Percentiles rank a stretch among this genome's conserved stretches.
These are phyloP conservation scores for Onychomys torridus DNA, from an alignment of 2,797 vertebrate species.

Conservation along the genomic window DNA sequence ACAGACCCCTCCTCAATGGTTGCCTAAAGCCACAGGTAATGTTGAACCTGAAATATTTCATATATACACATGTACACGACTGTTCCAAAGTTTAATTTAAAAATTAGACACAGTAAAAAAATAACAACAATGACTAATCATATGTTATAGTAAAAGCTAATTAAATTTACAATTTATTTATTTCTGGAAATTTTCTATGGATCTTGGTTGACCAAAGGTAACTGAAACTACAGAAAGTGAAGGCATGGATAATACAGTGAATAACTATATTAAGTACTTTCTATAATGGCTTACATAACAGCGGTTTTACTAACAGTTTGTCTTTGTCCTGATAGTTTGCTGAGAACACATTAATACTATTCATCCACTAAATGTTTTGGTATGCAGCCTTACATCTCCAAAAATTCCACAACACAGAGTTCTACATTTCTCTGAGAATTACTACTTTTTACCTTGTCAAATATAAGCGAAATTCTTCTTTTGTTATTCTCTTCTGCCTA, in stretches of 20 bases:
- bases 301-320: neutral
- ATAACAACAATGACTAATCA: neutral
- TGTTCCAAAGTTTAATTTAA: neutral
- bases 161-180: neutral
- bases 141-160: neutral
- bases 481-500: neutral
- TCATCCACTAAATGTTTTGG: neutral
- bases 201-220: neutral
- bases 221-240: neutral
- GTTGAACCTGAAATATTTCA: neutral
- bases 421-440: neutral
- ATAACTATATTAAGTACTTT: neutral
- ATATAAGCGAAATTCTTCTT: neutral
- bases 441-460: neutral
- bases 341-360: neutral
- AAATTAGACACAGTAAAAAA: neutral
- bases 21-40: neutral
- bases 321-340: neutral
- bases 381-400: neutral
- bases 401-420: neutral
- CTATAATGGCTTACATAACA: neutral
- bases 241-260: neutral
- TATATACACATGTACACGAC: neutral
- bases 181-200: neutral
- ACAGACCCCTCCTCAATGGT: neutral